Evolutionary conservation across 2,888 invertebrate genomes (phyloP), one percentile per base, ranked within the genome.

Genomic region (Polylopha cassiicola): DNA sequence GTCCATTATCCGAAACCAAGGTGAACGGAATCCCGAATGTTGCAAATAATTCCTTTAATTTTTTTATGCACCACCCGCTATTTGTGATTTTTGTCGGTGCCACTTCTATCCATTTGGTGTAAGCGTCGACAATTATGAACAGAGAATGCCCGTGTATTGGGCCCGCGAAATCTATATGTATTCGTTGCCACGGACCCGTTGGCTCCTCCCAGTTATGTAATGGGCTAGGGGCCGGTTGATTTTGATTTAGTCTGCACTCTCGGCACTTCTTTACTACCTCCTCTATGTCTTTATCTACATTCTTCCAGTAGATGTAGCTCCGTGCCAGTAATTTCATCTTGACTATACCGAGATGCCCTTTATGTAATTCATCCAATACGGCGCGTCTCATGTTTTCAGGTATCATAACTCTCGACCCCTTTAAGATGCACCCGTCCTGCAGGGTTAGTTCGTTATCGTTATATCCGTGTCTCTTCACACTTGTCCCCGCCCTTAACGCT

Each of bases 161-260:
- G n/a, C n/a, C 55, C 8, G 55, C 60, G 43, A 48, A 61, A 37
- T 65, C 61, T 4, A 65, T 52, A 29, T 63, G 64, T 4, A 63
- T 20, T 3, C 54, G 27, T 39, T 54, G 31, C 51, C 58, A 59
- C 2, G 50, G 30, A 1, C 10, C 17, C 6, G 15, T 17, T 4
- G 30, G 22, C 4, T 5, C 2, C 9, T 39, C 32, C 39, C 32
- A 27, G 27, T 31, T 13, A 11, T 27, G 26, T 3, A 15, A 3
- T n/a, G 24, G 2, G 4, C 4, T 23, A 5, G 14, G 13, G 3
- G 34, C 4, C 2, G 27, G 34, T 7, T 20, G 18, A 4, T 43
- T 43, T 7, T 27, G 37, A 8, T 23, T 1, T 7, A 10, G 6
- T 14, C 31, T 10, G 16, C 29, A 24, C 3, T 8, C 9, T 10